Base-by-base conservation (phyloP, 2,797 vertebrate species). In the Amblyraja radiata region DNA sequence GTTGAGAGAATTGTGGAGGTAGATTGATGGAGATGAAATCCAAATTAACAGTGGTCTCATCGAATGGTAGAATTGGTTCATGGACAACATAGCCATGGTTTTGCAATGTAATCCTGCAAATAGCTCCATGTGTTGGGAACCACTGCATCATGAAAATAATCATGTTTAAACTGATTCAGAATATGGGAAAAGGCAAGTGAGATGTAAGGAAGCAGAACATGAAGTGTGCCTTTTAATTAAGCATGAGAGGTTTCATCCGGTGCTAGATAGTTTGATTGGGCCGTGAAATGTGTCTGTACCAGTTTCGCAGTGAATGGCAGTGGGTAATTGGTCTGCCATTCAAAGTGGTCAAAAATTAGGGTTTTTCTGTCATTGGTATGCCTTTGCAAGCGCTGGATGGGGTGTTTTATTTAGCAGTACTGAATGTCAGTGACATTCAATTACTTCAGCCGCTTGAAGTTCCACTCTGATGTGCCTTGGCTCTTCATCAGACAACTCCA, bases 391-490 rank as follows among this genome's bases (percentile, higher is more conserved):
- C 10, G 36, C 71, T 71, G 32, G 23, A 90, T 23, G 18, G 88
- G 28, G 18, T 71, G 65, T 90, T 90, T 90, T 23, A 71, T 71
- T 71, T 0, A 46, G 18, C 32, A 4, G 3, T 25, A 32, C 32
- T 90, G 88, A 90, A 71, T 39, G 65, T 90, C 8, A 36, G 63
- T 90, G 65, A 90, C 88, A 90, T 90, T 90, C 65, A 71, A 11
- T 88, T 88, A 88, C 84, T 36, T 32, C 32, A 90, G 16, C 1
- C n/a, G 16, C 36, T 36, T 71, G 0, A 90, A 71, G n/a, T 68
- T 36, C 16, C 21, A 16, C 63, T 90, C 6, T 90, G 63, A 39
- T 63, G n/a, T 68, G 13, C 61, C 32, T 3, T 10, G 36, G n/a
- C n/a, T 90, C 88, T 25, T 46, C 21, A 16, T 25, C 88, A 23